phyloP scores from a whole-genome alignment of 2,888 invertebrate species.

The Malthinus flaveolus region DNA sequence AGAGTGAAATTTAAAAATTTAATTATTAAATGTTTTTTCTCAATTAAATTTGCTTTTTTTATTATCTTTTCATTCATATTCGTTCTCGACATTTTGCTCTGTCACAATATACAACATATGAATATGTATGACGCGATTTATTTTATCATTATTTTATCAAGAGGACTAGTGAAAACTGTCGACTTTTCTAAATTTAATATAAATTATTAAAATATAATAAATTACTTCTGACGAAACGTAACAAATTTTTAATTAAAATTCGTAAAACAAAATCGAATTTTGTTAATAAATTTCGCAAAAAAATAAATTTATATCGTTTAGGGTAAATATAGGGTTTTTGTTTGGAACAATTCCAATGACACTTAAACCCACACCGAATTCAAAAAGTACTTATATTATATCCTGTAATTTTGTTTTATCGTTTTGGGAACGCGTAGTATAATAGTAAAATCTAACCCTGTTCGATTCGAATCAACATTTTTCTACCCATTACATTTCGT shows the following conservation, averaged over 20 bases:
- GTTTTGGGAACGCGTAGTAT: constrained; percentile 3
- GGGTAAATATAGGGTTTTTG: too few species aligned
- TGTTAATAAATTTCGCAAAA: too few species aligned
- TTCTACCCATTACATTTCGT: too few species aligned
- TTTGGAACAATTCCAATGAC: constrained; percentile 2
- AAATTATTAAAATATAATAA: background rate
- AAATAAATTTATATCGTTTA: too few species aligned
- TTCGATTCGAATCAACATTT: too few species aligned
- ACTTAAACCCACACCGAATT: background rate
- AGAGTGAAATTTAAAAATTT: too few species aligned
- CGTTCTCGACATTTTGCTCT: constrained; percentile 1
- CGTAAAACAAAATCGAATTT: too few species aligned
- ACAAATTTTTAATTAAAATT: too few species aligned
- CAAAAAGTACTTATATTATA: background rate
- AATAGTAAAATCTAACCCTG: background rate
- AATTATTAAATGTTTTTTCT: too few species aligned
- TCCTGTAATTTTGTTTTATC: constrained; percentile 5
- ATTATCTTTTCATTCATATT: background rate
- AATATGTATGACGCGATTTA: constrained; percentile 14
- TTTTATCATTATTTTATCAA: constrained; percentile 4
- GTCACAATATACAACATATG: constrained; percentile 8
- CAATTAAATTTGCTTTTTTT: background rate
- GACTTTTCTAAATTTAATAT: constrained; percentile 6
- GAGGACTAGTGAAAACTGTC: constrained; percentile 8
- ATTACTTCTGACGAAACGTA: too few species aligned